Evolutionary conservation across 2,888 invertebrate species (phyloP).

Genomic region (Drosophila nr. perissopoda): DNA sequence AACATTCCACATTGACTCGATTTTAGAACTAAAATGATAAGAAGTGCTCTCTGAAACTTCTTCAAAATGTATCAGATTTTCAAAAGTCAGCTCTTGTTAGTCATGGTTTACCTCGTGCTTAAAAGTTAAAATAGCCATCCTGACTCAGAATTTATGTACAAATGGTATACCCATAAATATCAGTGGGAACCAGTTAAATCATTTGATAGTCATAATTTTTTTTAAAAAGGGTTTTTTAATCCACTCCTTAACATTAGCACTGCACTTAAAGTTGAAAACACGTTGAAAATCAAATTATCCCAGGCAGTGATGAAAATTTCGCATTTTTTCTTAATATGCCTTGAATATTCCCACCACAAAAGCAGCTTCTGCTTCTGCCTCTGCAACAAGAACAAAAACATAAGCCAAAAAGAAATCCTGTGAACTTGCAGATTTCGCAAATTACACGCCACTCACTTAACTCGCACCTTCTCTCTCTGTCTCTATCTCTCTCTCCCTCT

Average conservation of each 20-base stretch:
- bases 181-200: background rate
- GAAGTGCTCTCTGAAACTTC: background rate
- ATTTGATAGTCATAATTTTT: background rate
- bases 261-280: background rate
- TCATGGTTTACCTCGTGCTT: background rate
- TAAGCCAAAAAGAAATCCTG: constrained; percentile 28
- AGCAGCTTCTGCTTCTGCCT: background rate
- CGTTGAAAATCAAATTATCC: background rate
- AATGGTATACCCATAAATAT: background rate
- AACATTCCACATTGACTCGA: background rate
- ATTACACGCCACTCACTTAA: constrained; percentile 46
- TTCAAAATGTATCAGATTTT: background rate
- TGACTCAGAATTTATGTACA: background rate
- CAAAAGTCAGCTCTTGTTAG: background rate
- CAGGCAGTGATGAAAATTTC: background rate
- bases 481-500: background rate
- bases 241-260: background rate
- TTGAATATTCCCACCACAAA: background rate
- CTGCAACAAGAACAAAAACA: background rate
- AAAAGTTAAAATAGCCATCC: background rate
- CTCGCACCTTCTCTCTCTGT: constrained; percentile 16
- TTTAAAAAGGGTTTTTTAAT: background rate
- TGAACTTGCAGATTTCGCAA: constrained; percentile 47
- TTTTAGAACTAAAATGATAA: background rate
- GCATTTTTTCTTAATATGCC: background rate